These are phyloP conservation scores for Bubo bubo DNA, from an alignment of 2,113 vertebrate species.

Conservation along the genomic window DNA sequence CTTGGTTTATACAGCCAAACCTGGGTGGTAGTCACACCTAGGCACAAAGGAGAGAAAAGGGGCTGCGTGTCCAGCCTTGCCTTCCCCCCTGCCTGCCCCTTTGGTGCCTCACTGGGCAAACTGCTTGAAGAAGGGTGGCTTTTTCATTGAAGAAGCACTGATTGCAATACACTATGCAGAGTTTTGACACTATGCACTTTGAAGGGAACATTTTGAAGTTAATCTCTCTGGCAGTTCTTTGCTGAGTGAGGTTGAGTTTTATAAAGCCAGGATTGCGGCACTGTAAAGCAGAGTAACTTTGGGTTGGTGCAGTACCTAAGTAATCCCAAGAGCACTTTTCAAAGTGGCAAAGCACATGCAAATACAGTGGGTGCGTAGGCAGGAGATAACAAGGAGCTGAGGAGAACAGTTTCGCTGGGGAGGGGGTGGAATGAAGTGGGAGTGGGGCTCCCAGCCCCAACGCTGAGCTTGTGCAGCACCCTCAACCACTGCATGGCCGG, in stretches of 20 bases:
- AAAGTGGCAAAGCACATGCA: slow-evolving; percentile 21
- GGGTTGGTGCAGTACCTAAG: slow-evolving; percentile 17
- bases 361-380: not conserved
- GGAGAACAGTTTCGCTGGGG: not conserved
- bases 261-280: not conserved
- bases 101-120: not conserved
- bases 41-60: not conserved
- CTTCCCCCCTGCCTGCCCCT: accelerated
- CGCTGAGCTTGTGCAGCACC: not conserved
- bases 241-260: not conserved
- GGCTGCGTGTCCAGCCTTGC: not conserved
- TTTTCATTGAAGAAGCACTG: not conserved
- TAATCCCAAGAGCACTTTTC: slow-evolving; percentile 42
- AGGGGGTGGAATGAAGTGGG: slow-evolving; percentile 33
- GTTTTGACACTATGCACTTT: not conserved
- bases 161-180: accelerated
- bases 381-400: slow-evolving; percentile 29
- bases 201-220: not conserved
- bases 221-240: not conserved
- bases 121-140: not conserved
- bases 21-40: not conserved
- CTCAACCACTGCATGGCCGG: accelerated
- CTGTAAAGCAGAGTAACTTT: not conserved
- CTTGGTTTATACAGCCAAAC: not conserved
- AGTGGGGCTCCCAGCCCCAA: not conserved